Percentiles rank a stretch among this genome's conserved stretches.
Conservation (phyloP, 2,888 invertebrate species). For the Megamerina dolium region DNA sequence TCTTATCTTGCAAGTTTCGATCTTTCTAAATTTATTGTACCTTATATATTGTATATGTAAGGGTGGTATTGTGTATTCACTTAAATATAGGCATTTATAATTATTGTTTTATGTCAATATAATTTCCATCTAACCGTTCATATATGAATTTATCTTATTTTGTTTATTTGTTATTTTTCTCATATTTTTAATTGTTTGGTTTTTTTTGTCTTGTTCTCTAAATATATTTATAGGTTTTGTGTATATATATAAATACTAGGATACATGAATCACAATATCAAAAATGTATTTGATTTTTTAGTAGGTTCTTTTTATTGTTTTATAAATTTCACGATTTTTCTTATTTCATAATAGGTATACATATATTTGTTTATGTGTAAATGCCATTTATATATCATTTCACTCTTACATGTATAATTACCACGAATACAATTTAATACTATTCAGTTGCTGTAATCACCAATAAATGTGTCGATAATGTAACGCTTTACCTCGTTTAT, state of each 20-base stretch:
- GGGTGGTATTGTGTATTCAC: conserved; percentile 3
- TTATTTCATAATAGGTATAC: background rate
- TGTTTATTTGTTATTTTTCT: background rate
- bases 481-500: conserved; percentile 49
- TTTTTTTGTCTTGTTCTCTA: too few relatives aligned
- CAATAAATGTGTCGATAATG: conserved; percentile 49
- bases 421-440: background rate
- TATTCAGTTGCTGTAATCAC: conserved; percentile 44
- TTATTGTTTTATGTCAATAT: conserved; percentile 42
- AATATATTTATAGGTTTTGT: too few relatives aligned
- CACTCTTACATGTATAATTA: conserved; percentile 26
- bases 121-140: too few relatives aligned
- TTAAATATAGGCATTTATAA: conserved; percentile 22
- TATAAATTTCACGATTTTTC: background rate
- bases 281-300: conserved; percentile 1
- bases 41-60: too few relatives aligned
- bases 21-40: too few relatives aligned
- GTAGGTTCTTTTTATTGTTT: background rate
- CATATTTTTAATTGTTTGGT: too few relatives aligned
- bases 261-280: conserved; percentile 18
- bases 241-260: too few relatives aligned
- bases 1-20: too few relatives aligned
- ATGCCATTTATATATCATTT: conserved; percentile 21
- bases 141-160: background rate
- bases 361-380: background rate